These are phyloP conservation scores for Rhinolophus sinicus DNA, from an alignment of 2,113 vertebrate species.

Conservation along the genomic window DNA sequence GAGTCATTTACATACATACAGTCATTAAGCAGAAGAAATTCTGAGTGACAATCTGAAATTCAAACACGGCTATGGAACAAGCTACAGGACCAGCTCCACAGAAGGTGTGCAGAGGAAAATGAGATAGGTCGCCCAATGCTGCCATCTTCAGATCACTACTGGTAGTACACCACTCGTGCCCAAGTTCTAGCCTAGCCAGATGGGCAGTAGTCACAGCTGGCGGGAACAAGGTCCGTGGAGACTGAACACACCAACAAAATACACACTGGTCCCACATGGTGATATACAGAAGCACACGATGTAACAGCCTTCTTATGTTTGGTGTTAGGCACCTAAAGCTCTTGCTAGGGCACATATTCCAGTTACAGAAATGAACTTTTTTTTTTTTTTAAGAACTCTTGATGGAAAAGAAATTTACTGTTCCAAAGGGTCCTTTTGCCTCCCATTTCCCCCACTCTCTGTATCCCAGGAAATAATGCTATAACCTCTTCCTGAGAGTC, in stretches of 20 bases:
- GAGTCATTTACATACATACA: constrained; percentile 59
- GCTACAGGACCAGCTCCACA: background rate
- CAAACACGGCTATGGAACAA: constrained; percentile 29
- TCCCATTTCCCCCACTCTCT: background rate
- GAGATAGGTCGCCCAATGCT: constrained; percentile 85
- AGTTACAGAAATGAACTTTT: background rate
- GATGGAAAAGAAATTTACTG: background rate
- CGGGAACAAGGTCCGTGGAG: background rate
- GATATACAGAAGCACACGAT: background rate
- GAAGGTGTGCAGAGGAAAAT: constrained; percentile 16
- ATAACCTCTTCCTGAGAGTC: background rate
- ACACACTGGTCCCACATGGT: background rate
- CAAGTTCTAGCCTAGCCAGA: rapidly evolving
- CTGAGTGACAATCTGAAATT: constrained; percentile 75
- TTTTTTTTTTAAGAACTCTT: background rate
- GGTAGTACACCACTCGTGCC: constrained; percentile 25
- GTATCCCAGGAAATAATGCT: background rate
- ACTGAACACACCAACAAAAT: background rate
- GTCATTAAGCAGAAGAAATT: constrained; percentile 71
- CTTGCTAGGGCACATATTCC: background rate
- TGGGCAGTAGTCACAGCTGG: background rate
- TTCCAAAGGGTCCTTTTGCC: background rate
- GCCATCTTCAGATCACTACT: constrained; percentile 85
- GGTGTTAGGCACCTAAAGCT: background rate
- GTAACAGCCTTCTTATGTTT: background rate